phyloP scores from a whole-genome alignment of 92 coral and sea anemone species.

The Heteractis magnifica region DNA sequence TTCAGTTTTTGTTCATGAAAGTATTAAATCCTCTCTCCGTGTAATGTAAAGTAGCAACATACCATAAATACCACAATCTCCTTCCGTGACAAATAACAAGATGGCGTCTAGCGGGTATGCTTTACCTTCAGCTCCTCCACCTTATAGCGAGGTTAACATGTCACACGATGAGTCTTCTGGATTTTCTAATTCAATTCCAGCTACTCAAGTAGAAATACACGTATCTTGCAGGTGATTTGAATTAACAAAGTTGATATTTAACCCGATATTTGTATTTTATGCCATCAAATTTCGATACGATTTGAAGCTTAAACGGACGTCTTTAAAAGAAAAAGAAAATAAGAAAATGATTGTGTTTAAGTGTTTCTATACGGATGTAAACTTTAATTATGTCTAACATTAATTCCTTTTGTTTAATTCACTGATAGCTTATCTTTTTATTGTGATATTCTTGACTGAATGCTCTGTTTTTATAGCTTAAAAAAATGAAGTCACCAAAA shows the following conservation, averaged over 20 bases:
- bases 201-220: conserved; percentile 93
- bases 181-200: conserved; percentile 68
- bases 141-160: conserved; percentile 55
- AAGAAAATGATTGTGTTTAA: too few relatives aligned
- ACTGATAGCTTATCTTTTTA: neutral
- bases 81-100: neutral
- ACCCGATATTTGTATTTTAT: neutral
- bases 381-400: neutral
- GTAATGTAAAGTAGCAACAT: neutral
- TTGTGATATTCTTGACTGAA: neutral
- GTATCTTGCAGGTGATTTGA: conserved; percentile 78
- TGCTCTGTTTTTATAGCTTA: neutral
- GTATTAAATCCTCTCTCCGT: neutral
- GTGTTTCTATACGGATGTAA: too few relatives aligned
- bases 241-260: neutral
- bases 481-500: neutral
- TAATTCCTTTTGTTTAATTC: neutral
- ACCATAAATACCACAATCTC: conserved; percentile 1
- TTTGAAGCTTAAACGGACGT: too few relatives aligned
- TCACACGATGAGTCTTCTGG: conserved; percentile 56
- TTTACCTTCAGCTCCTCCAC: conserved; percentile 67
- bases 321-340: too few relatives aligned
- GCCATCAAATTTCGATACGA: neutral
- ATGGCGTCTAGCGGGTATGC: conserved; percentile 3
- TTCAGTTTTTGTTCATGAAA: neutral